A percentile compares a stretch with the other conserved stretches of the same genome.
These are phyloP conservation scores for Campoletis sonorensis DNA, from an alignment of 1,140 invertebrate species.

Conservation along the genomic window DNA sequence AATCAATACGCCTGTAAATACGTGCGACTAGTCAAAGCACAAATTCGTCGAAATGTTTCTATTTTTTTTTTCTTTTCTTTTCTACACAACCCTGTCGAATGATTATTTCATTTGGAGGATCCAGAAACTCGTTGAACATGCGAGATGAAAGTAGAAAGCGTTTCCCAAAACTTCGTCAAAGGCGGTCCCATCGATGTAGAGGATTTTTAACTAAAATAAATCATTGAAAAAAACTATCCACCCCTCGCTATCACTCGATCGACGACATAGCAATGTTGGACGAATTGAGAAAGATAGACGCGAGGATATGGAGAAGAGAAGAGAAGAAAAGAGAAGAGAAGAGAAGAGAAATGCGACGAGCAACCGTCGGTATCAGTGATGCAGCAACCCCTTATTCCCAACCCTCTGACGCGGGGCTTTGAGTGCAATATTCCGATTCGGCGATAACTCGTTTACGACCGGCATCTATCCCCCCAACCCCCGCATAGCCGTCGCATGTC, in stretches of 20 bases:
- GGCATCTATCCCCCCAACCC: background rate
- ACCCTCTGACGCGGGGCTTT: conserved; percentile 5
- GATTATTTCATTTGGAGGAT: background rate
- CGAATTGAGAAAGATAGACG: background rate
- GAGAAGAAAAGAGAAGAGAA: background rate
- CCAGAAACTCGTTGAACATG: background rate
- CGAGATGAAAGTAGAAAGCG: background rate
- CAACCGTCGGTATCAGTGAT: background rate
- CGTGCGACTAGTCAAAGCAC: background rate
- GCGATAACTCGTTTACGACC: conserved; percentile 29
- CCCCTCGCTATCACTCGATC: background rate
- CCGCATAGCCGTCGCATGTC: background rate
- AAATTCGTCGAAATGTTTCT: background rate
- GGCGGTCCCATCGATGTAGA: background rate
- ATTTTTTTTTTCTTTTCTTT: too few species aligned
- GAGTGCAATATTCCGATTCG: conserved; percentile 29
- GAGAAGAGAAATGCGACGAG: background rate
- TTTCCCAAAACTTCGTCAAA: background rate
- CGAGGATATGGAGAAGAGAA: background rate
- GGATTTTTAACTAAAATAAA: background rate
- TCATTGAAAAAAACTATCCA: background rate
- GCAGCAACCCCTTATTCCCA: conserved; percentile 6
- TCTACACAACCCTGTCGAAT: background rate
- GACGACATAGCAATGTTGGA: background rate
- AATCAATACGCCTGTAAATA: too few species aligned